Base-by-base conservation (phyloP, 2,888 invertebrate species). In the Drosophila macrospina region DNA sequence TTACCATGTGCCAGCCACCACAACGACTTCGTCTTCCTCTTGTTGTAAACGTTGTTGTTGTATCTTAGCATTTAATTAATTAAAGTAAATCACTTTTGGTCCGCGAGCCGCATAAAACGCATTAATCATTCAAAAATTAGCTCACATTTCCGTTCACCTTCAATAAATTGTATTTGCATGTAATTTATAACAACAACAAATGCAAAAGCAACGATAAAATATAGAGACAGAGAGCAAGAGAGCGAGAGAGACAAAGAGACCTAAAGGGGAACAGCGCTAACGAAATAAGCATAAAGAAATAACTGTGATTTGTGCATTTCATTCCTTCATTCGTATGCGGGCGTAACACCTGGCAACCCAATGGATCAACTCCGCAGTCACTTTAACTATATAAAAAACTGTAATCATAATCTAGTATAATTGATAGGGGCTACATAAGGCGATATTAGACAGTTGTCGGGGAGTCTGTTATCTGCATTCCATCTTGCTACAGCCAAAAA, bases 61-160 rank as follows among this genome's bases (percentile, higher is more conserved):
- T 67, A 55, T 67, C 62, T 50, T 47, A 50, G 72, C 64, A 69
- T 71, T 82, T 76, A 79, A 82, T 82, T 82, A 81, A 84, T 81
- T 84, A 70, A 84, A 84, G 74, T 79, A 77, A 84, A 81, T 82
- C 79, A 74, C 63, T 69, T 66, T 67, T 72, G 74, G 67, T 63
- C 55, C 55, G 55, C 45, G 50, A 71, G 74, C 61, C 63, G 48
- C 64, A 52, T 45, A 41, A 63, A 64, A 69, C 56, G 57, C 79
- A 82, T 82, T 82, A 77, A 82, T 82, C 85, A 81, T 74, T 74
- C 52, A 52, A 67, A 79, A 84, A 82, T 84, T 77, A 81, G 85
- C 82, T 70, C 74, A 65, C 77, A 81, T 79, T 79, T 82, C 77
- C 82, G 85, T 82, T 84, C 82, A 79, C 82, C 85, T 79, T 81